Conservation (phyloP, 2,888 invertebrate genomes). For the Ophion ellenae region DNA sequence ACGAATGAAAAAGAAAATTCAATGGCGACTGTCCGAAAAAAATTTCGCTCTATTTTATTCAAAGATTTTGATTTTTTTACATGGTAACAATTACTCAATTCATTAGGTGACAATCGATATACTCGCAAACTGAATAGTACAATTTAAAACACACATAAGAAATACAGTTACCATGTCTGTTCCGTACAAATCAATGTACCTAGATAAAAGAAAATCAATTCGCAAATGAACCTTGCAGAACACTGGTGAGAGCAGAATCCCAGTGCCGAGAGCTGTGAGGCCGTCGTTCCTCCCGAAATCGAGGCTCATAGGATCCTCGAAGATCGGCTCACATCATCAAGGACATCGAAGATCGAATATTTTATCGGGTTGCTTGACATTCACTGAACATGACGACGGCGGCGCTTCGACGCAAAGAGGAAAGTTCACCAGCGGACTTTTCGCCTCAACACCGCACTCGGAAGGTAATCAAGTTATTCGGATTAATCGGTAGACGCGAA, state of each 20-base stretch:
- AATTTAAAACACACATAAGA: too few relatives aligned
- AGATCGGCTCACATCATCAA: slow-evolving; percentile 58
- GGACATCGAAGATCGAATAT: slow-evolving; percentile 63
- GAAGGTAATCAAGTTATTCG: slow-evolving; percentile 50
- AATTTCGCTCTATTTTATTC: too few relatives aligned
- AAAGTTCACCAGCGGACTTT: slow-evolving; percentile 53
- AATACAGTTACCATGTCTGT: not conserved
- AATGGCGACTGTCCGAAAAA: too few relatives aligned
- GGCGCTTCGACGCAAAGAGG: slow-evolving; percentile 55
- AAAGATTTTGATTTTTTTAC: too few relatives aligned
- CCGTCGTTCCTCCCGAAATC: slow-evolving; percentile 80
- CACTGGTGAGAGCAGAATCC: slow-evolving; percentile 79
- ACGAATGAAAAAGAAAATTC: too few relatives aligned
- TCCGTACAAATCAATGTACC: too few relatives aligned
- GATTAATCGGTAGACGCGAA: not conserved
- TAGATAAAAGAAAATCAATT: not conserved
- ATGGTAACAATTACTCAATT: too few relatives aligned
- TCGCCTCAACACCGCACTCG: slow-evolving; percentile 59
- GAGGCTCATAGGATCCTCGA: slow-evolving; percentile 71
- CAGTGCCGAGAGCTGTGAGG: slow-evolving; percentile 76
- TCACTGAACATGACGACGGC: slow-evolving; percentile 60
- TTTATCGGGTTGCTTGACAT: slow-evolving; percentile 61
- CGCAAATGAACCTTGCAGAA: slow-evolving; percentile 72
- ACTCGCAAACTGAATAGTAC: too few relatives aligned
- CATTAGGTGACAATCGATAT: too few relatives aligned